Conservation (phyloP, 2,888 invertebrate species). For the Nysson spinosus region DNA sequence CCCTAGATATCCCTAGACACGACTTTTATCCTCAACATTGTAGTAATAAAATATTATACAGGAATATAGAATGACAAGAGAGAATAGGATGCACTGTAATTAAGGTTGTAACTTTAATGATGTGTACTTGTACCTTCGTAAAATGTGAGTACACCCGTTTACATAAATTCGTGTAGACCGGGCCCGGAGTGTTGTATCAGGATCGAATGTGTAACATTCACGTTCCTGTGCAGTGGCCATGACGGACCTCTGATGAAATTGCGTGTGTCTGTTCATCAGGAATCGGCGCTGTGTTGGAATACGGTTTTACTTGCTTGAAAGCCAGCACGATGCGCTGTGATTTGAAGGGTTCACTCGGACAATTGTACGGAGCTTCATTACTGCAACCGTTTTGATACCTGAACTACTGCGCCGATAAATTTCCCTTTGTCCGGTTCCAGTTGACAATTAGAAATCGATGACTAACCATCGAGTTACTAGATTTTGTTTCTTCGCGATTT, state of each 20-base stretch:
- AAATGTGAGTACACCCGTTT: conserved; percentile 5
- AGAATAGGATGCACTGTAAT: neutral
- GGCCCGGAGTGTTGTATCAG: neutral
- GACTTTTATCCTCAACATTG: no score
- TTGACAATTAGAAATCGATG: conserved; percentile 24
- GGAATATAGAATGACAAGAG: no score
- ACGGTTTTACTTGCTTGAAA: conserved; percentile 27
- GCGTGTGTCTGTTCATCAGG: conserved; percentile 36
- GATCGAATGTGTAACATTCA: conserved; percentile 11
- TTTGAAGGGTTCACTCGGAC: neutral
- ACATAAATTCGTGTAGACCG: conserved; percentile 11
- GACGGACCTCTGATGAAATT: conserved; percentile 36
- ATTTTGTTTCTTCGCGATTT: neutral
- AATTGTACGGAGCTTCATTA: conserved; percentile 42
- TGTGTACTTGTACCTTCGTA: neutral
- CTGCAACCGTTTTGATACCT: conserved; percentile 14
- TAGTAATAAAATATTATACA: no score
- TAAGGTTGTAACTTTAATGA: no score
- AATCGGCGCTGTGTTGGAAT: conserved; percentile 34
- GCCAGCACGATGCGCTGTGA: conserved; percentile 25
- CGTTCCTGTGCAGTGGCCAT: conserved; percentile 13
- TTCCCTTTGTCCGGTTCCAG: conserved; percentile 2
- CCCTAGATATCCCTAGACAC: no score
- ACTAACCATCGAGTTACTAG: neutral
- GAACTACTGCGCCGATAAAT: conserved; percentile 22